Conservation (phyloP, 30 jellyfish, hydroid and myxozoan species). For the Aurelia sp. region DNA sequence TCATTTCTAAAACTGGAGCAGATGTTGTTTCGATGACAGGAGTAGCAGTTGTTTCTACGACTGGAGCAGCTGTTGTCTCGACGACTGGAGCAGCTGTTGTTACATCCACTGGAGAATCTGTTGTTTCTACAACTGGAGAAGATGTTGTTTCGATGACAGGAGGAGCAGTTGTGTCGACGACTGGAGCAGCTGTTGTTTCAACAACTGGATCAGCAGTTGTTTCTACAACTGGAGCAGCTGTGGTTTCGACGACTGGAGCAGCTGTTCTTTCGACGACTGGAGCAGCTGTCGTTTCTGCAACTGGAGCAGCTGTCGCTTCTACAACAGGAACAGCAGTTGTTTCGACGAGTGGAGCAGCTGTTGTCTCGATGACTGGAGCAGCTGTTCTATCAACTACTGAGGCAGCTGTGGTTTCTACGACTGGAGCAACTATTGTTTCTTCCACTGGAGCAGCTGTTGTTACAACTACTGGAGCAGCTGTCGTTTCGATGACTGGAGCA, state of each 20-base stretch:
- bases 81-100: not conserved
- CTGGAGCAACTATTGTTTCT: conserved; percentile 43
- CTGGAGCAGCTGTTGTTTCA: conserved; percentile 22
- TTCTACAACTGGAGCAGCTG: not conserved
- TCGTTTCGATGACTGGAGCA: no score
- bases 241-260: conserved; percentile 13
- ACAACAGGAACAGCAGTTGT: not conserved
- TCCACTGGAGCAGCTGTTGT: conserved; percentile 1
- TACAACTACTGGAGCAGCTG: no score
- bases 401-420: not conserved
- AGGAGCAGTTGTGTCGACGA: conserved; percentile 1
- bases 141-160: conserved; percentile 1
- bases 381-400: conserved; percentile 24
- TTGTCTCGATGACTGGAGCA: not conserved
- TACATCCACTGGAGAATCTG: conserved; percentile 6
- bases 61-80: conserved; percentile 54
- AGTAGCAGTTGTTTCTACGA: conserved; percentile 35
- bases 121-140: conserved; percentile 17
- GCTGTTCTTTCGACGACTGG: conserved; percentile 6
- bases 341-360: not conserved
- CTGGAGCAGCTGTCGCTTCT: conserved; percentile 6
- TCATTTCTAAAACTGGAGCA: conserved; percentile 5
- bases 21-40: conserved; percentile 13
- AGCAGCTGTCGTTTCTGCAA: conserved; percentile 6
- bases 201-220: conserved; percentile 26